These are phyloP conservation scores for Siniperca scherzeri DNA, from an alignment of 2,797 vertebrate genomes.

Conservation along the genomic window DNA sequence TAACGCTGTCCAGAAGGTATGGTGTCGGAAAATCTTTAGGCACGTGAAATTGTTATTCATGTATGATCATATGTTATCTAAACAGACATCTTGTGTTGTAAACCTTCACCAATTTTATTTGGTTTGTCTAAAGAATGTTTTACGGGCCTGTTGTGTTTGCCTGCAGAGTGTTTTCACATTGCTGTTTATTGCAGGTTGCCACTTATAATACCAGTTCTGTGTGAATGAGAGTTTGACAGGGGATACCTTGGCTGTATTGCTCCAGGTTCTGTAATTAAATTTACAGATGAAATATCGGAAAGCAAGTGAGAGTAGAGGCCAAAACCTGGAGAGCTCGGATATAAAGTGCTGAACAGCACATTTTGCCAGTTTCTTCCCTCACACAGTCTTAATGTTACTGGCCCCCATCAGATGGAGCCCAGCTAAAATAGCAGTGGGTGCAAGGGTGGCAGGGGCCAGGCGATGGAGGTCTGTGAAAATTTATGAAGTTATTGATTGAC, in stretches of 20 bases:
- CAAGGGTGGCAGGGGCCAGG: constrained; percentile 61
- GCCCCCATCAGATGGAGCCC: constrained; percentile 72
- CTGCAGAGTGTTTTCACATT: constrained; percentile 45
- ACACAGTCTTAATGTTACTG: constrained; percentile 67
- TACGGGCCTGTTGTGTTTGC: constrained; percentile 3
- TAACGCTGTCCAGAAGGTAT: not conserved
- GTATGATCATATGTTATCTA: constrained; percentile 21
- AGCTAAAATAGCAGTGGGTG: constrained; percentile 73
- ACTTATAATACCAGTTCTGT: constrained; percentile 55
- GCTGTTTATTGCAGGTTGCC: constrained; percentile 68
- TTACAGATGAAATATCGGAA: constrained; percentile 85
- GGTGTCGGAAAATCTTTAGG: not conserved
- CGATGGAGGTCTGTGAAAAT: constrained; percentile 77
- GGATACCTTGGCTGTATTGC: constrained; percentile 74
- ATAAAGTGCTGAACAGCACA: constrained; percentile 84
- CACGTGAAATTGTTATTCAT: not conserved
- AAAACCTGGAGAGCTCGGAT: constrained; percentile 61
- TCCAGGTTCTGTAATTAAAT: constrained; percentile 84
- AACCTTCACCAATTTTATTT: constrained; percentile 29
- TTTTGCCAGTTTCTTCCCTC: constrained; percentile 66
- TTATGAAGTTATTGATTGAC: constrained; percentile 88
- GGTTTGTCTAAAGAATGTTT: constrained; percentile 26
- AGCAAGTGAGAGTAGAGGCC: constrained; percentile 73
- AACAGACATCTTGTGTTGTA: constrained; percentile 35
- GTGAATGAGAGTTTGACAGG: constrained; percentile 83